phyloP scores from a whole-genome alignment of 1,140 invertebrate genomes.

The Luehdorfia chinensis region DNA sequence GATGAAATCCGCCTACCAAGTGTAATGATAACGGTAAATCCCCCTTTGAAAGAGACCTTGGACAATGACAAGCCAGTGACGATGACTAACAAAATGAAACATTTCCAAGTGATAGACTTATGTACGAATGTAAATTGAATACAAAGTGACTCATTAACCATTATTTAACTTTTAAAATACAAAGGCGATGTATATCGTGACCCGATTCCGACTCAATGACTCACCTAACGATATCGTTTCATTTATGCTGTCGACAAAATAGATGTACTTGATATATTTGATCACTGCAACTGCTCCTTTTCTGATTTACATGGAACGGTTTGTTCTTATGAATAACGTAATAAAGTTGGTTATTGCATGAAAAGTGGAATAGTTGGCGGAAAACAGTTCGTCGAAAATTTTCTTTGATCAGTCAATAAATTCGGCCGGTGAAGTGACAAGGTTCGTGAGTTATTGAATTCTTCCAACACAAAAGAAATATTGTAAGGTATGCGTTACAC shows the following conservation, averaged over 20 bases:
- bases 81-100: too few relatives aligned
- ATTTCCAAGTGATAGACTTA: neutral
- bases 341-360: neutral
- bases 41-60: too few relatives aligned
- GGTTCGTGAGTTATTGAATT: slow-evolving; percentile 23
- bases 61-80: too few relatives aligned
- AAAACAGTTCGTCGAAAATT: slow-evolving; percentile 16
- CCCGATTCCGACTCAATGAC: slow-evolving; percentile 29
- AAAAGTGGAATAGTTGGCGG: neutral
- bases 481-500: slow-evolving; percentile 5
- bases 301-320: neutral
- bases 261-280: slow-evolving; percentile 20
- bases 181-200: slow-evolving; percentile 15
- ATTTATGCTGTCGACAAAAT: slow-evolving; percentile 21
- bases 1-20: too few relatives aligned
- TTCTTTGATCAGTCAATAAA: slow-evolving; percentile 37
- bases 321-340: neutral
- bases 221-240: slow-evolving; percentile 25
- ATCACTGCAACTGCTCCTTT: neutral
- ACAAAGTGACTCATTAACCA: slow-evolving; percentile 14
- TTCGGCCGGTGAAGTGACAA: slow-evolving; percentile 24
- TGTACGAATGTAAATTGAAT: neutral
- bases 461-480: slow-evolving; percentile 20
- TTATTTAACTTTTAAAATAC: slow-evolving; percentile 21
- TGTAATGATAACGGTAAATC: too few relatives aligned